Evolutionary conservation across 2,888 invertebrate genomes (phyloP).

Genomic region (Masnerella sp.): DNA sequence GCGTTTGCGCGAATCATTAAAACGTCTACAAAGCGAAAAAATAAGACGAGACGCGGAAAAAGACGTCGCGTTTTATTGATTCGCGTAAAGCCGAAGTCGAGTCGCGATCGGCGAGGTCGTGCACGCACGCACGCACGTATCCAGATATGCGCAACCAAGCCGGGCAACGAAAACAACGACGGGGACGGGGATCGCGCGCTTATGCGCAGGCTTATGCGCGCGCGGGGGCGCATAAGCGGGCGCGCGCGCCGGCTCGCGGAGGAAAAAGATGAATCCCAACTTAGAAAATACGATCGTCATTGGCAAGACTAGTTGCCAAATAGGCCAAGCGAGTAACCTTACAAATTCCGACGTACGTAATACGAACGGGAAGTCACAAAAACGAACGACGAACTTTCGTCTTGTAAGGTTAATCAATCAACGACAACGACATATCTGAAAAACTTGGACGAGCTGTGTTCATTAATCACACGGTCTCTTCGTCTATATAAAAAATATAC

Average conservation of each 20-base stretch:
- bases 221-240: neutral
- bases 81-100: conserved; percentile 26
- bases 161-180: conserved; percentile 4
- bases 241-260: neutral
- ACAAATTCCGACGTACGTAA: conserved; percentile 58
- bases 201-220: no score
- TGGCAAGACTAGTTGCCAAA: conserved; percentile 57
- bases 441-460: conserved; percentile 62
- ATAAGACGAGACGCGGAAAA: conserved; percentile 1
- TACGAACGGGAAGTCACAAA: conserved; percentile 60
- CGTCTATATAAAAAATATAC: conserved; percentile 61
- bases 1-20: conserved; percentile 32
- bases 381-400: conserved; percentile 60
- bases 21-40: conserved; percentile 18
- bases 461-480: conserved; percentile 62
- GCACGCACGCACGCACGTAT: conserved; percentile 25
- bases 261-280: conserved; percentile 23
- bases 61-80: conserved; percentile 37
- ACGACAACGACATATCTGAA: conserved; percentile 61
- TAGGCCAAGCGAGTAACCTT: conserved; percentile 59
- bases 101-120: conserved; percentile 36
- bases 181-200: neutral
- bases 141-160: conserved; percentile 17
- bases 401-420: conserved; percentile 62
- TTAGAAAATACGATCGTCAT: conserved; percentile 49